Evolutionary conservation across 2,888 invertebrate genomes (phyloP).

Genomic region (Germaria angustata): DNA sequence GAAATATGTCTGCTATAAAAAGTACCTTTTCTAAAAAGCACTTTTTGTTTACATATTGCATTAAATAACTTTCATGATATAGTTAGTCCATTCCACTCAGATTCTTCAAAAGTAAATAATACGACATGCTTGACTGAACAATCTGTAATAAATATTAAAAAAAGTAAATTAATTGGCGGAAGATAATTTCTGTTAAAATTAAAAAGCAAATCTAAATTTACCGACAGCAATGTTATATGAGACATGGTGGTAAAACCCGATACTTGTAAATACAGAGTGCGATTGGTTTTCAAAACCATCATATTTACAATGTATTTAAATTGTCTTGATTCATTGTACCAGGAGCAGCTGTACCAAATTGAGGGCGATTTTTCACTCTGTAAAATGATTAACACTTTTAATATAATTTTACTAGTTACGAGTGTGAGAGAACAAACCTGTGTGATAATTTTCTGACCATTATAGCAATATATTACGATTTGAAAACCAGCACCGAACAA

Average conservation of each 20-base stretch:
- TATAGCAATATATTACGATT: constrained; percentile 54
- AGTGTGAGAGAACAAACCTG: constrained; percentile 20
- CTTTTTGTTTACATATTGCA: not conserved
- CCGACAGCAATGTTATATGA: constrained; percentile 49
- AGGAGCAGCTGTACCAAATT: constrained; percentile 34
- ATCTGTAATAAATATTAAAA: constrained; percentile 25
- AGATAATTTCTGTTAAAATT: too few species aligned
- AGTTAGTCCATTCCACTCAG: constrained; percentile 45
- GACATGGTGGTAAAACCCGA: constrained; percentile 58
- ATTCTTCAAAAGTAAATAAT: constrained; percentile 53
- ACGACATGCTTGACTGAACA: constrained; percentile 49
- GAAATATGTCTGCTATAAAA: too few species aligned
- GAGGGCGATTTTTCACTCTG: constrained; percentile 52
- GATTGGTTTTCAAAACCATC: constrained; percentile 55
- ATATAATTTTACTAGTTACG: not conserved
- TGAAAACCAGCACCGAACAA: constrained; percentile 53
- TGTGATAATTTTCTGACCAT: constrained; percentile 58
- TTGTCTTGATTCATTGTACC: constrained; percentile 58
- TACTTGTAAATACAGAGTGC: constrained; percentile 42
- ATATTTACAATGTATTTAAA: constrained; percentile 57
- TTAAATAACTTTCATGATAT: not conserved
- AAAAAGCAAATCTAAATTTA: not conserved
- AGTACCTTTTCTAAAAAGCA: too few species aligned
- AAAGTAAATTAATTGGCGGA: not conserved
- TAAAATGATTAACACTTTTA: not conserved